phyloP scores from a whole-genome alignment of 92 coral and sea anemone genomes.

The Epizoanthus illoricatus region DNA sequence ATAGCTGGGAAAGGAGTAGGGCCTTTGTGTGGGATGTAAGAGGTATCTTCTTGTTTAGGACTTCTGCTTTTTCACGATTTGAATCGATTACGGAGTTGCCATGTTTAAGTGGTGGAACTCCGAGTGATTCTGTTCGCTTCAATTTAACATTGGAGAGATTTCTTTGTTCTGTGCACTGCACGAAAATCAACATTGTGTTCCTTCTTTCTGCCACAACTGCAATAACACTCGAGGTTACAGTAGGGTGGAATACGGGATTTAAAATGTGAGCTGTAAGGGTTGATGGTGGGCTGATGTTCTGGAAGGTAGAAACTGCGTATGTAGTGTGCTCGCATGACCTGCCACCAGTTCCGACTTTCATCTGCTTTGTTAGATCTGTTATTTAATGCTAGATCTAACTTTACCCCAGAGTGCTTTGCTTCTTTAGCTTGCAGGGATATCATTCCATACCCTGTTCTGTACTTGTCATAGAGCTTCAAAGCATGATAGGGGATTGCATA shows the following conservation, averaged over 20 bases:
- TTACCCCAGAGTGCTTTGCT: conserved; percentile 58
- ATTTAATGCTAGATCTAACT: conserved; percentile 46
- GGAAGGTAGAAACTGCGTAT: conserved; percentile 55
- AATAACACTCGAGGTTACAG: conserved; percentile 45
- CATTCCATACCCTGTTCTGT: conserved; percentile 50
- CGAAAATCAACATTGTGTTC: conserved; percentile 41
- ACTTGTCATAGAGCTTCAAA: conserved; percentile 27
- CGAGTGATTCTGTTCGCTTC: neutral
- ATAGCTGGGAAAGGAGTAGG: conserved; percentile 9
- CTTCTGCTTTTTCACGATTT: conserved; percentile 3
- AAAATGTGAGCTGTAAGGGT: conserved; percentile 52
- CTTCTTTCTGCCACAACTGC: conserved; percentile 58
- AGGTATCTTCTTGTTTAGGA: conserved; percentile 28
- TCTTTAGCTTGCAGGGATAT: conserved; percentile 63
- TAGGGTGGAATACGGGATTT: conserved; percentile 60
- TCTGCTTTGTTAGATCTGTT: conserved; percentile 53
- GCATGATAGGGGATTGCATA: conserved; percentile 63
- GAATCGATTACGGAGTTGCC: neutral
- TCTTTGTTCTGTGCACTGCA: too few relatives aligned
- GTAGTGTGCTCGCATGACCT: conserved; percentile 61
- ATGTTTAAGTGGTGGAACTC: neutral
- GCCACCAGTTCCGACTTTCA: conserved; percentile 62
- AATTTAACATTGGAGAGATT: neutral
- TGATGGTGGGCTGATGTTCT: conserved; percentile 50
- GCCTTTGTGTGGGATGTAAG: conserved; percentile 27